Base-by-base conservation (phyloP, 1,140 invertebrate species). In the Pararge aegeria region DNA sequence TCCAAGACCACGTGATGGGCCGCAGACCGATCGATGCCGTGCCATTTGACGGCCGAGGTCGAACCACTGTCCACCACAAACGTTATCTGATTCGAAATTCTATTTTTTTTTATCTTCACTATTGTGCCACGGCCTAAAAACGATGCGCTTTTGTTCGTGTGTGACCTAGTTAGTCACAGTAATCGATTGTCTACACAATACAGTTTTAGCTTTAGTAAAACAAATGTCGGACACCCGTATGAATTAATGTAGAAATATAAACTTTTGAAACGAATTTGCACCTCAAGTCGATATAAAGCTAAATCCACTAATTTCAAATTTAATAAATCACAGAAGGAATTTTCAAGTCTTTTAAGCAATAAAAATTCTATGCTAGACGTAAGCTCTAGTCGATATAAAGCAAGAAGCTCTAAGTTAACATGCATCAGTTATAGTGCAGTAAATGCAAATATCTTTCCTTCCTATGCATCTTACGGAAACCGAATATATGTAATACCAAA, bases 21-120 rank as follows among this genome's bases (percentile, higher is more conserved):
- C 70, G 67, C 64, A 70, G 46, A 55, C 58, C 80, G 78, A 86
- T 87, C 85, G 83, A 89, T 85, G 75, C 61, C 57, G 62, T 74
- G 70, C 68, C 73, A 80, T 85, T 88, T 87, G 85, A 83, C 78
- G 85, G 85, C 85, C 83, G 85, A 88, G 85, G 85, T 88, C 82
- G 85, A 72, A 73, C 69, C 69, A 77, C 76, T 87, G 79, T 83
- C 80, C 83, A 86, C 80, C 69, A 84, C 62, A 75, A 75, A 69
- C 66, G 82, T 88, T 88, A 88, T 88, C 85, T 80, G 85, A 87
- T 88, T 83, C 80, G 81, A 46, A 44, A 19, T 80, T 79, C 73
- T 69, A n/a, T 68, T 70, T 79, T 80, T 78, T 78, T 80, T 73
- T 64, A 67, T 76, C 66, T 72, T 66, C 66, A 70, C 68, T 61